phyloP scores from a whole-genome alignment of 1,140 invertebrate genomes.

The Eriosoma lanigerum region DNA sequence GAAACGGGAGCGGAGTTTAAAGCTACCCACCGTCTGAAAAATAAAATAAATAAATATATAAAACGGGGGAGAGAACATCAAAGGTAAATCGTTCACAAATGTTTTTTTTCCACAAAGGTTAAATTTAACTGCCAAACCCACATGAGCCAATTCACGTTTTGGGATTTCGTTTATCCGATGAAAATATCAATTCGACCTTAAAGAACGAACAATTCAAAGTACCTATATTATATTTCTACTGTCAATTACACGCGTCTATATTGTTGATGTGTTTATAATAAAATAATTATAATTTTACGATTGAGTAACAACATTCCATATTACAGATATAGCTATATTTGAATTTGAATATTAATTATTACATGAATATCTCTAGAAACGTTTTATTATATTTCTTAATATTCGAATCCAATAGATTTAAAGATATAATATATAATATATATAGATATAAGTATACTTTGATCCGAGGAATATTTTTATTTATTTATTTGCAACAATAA shows the following conservation, averaged over 20 bases:
- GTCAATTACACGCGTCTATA: constrained; percentile 8
- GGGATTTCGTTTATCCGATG: constrained; percentile 13
- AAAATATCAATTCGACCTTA: constrained; percentile 33
- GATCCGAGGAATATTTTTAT: no score
- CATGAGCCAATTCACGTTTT: constrained; percentile 28
- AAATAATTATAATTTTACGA: neutral
- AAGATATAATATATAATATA: no score
- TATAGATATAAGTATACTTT: no score
- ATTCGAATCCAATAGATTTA: no score
- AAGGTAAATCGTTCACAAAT: constrained; percentile 41
- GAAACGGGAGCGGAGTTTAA: constrained; percentile 27
- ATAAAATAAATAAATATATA: neutral
- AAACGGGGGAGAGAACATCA: constrained; percentile 38
- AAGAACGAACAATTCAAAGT: neutral
- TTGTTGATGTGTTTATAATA: neutral
- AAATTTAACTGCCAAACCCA: constrained; percentile 45
- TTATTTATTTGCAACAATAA: no score
- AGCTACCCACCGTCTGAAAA: constrained; percentile 14
- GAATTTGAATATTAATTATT: no score
- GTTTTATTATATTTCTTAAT: no score
- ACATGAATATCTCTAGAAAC: no score
- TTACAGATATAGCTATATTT: no score
- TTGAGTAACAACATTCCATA: no score
- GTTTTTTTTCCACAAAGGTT: constrained; percentile 35
- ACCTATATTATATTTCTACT: neutral